These are phyloP conservation scores for Parnassius smintheus DNA, from an alignment of 2,888 invertebrate genomes.

Conservation along the genomic window DNA sequence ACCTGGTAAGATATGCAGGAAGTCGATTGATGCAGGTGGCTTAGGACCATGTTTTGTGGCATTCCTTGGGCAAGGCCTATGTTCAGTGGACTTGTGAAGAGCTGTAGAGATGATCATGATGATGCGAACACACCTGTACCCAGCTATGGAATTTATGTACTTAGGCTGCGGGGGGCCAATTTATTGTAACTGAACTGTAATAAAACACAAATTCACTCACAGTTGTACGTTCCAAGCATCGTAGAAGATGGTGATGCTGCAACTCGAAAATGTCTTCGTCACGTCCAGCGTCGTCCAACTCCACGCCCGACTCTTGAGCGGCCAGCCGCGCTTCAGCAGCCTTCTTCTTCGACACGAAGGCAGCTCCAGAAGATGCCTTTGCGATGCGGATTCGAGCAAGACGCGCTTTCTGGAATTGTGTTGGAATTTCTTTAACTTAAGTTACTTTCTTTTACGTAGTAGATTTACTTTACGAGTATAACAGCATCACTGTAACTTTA, in stretches of 20 bases:
- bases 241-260: slow-evolving; percentile 98
- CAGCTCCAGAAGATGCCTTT: slow-evolving; percentile 99
- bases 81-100: too few relatives aligned
- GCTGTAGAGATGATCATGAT: too few relatives aligned
- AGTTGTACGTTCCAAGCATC: slow-evolving; percentile 99
- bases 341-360: slow-evolving; percentile 99
- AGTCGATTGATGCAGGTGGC: too few relatives aligned
- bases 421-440: too few relatives aligned
- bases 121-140: too few relatives aligned
- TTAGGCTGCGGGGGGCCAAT: too few relatives aligned
- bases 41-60: too few relatives aligned
- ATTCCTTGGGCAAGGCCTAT: too few relatives aligned
- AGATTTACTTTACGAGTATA: too few relatives aligned
- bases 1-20: too few relatives aligned
- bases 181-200: background rate
- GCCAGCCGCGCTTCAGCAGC: slow-evolving; percentile 97
- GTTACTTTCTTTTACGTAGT: too few relatives aligned
- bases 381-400: slow-evolving; percentile 98
- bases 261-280: slow-evolving; percentile 99
- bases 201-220: slow-evolving; percentile 55
- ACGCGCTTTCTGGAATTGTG: slow-evolving; percentile 95
- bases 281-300: slow-evolving; percentile 92
- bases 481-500: too few relatives aligned
- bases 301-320: slow-evolving; percentile 95
- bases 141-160: background rate